Percentiles rank a stretch among this genome's conserved stretches.
Conservation (phyloP, 2,113 vertebrate genomes). For the Hydrolagus affinis region DNA sequence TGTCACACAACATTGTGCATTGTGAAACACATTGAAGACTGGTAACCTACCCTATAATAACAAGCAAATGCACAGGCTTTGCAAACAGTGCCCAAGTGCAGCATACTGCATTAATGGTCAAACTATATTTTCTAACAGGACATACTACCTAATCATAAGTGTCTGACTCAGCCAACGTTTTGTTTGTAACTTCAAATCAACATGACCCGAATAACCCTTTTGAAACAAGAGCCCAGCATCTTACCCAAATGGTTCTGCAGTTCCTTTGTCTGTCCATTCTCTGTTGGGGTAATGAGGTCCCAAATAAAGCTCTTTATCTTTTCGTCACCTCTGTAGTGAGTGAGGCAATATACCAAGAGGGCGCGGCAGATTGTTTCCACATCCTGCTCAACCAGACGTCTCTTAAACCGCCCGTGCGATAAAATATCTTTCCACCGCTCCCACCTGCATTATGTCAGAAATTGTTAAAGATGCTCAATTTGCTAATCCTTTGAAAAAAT, state of each 20-base stretch:
- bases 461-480: neutral
- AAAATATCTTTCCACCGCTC: slow-evolving; percentile 95
- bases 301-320: slow-evolving; percentile 98
- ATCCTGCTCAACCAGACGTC: slow-evolving; percentile 84
- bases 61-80: neutral
- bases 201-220: neutral
- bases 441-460: slow-evolving; percentile 61
- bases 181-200: neutral
- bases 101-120: neutral
- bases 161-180: too few relatives aligned
- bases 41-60: neutral
- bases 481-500: neutral
- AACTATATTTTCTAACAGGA: neutral
- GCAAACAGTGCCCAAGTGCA: neutral
- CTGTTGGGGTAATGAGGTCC: slow-evolving; percentile 92
- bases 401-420: slow-evolving; percentile 91
- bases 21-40: neutral
- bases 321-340: slow-evolving; percentile 95
- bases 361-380: slow-evolving; percentile 92
- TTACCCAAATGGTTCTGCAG: slow-evolving; percentile 90
- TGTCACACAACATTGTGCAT: too few relatives aligned
- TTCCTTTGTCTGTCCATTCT: slow-evolving; percentile 84
- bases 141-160: neutral
- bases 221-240: neutral
- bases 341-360: slow-evolving; percentile 82